Evolutionary conservation across 2,797 vertebrate species (phyloP).

Genomic region (Psittacula derbiana): DNA sequence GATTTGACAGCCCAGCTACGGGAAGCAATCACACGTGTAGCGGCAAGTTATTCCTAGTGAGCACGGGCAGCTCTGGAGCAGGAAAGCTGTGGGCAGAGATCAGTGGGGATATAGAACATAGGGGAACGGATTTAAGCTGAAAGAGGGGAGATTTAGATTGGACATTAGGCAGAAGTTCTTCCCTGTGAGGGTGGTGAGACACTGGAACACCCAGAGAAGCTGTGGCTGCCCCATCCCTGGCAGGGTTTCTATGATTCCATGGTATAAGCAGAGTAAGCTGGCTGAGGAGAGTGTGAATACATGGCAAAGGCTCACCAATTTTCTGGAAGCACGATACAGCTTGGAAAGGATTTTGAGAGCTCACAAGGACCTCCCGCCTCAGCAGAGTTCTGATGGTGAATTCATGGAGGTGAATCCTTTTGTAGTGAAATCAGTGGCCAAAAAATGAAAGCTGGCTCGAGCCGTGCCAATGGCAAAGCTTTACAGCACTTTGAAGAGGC

Average conservation of each 20-base stretch:
- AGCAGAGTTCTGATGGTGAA: not conserved
- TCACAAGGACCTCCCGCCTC: not conserved
- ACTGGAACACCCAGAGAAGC: not conserved
- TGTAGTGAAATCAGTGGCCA: not conserved
- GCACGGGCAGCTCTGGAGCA: not conserved
- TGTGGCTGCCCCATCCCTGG: not conserved
- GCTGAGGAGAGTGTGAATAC: not conserved
- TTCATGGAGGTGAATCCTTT: not conserved
- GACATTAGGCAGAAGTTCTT: not conserved
- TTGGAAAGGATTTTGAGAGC: not conserved
- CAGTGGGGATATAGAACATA: not conserved
- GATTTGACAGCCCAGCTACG: not conserved
- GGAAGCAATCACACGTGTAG: not conserved
- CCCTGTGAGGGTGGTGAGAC: not conserved
- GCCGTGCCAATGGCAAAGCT: not conserved
- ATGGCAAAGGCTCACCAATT: not conserved
- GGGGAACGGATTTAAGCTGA: not conserved
- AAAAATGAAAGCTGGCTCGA: not conserved
- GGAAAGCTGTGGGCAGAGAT: not conserved
- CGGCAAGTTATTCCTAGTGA: not conserved
- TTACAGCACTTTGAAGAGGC: not conserved
- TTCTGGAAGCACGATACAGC: not conserved
- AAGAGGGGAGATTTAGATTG: not conserved
- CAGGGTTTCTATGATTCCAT: not conserved
- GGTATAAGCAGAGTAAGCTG: not conserved